A percentile compares a stretch with the other conserved stretches of the same genome.
Evolutionary conservation across 1,140 invertebrate genomes (phyloP).

Genomic region (Hyles vespertilio): DNA sequence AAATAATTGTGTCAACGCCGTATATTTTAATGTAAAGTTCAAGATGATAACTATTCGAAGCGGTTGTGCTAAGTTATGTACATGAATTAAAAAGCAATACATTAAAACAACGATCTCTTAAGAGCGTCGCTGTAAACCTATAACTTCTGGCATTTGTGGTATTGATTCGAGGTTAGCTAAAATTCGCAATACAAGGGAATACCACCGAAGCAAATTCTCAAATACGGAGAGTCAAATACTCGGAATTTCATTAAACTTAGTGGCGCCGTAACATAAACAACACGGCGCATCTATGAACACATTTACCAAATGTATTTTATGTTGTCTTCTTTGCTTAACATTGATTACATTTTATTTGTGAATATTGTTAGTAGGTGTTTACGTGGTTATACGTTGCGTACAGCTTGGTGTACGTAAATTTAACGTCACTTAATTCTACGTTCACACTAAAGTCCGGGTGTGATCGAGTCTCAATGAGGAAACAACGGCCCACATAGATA

Average conservation of each 20-base stretch:
- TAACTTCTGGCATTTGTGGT: constrained; percentile 5
- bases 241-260: constrained; percentile 38
- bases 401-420: background rate
- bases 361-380: too few relatives aligned
- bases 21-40: too few relatives aligned
- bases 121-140: background rate
- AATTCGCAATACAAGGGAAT: constrained; percentile 20
- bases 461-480: constrained; percentile 50
- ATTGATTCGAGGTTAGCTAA: constrained; percentile 4
- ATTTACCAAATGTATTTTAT: constrained; percentile 28
- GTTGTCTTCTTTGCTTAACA: background rate
- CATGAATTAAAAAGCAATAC: background rate
- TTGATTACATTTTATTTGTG: too few relatives aligned
- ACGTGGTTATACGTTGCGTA: too few relatives aligned
- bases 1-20: too few relatives aligned
- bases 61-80: too few relatives aligned
- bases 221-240: constrained; percentile 27
- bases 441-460: constrained; percentile 20
- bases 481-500: constrained; percentile 68
- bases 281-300: constrained; percentile 16
- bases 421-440: constrained; percentile 1
- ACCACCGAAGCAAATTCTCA: constrained; percentile 18
- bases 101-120: constrained; percentile 3
- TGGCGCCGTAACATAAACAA: constrained; percentile 23
- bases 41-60: too few relatives aligned